Evolutionary conservation across 2,888 invertebrate species (phyloP), one percentile per base, ranked within the genome.

Genomic region (Agonopterix arenella): DNA sequence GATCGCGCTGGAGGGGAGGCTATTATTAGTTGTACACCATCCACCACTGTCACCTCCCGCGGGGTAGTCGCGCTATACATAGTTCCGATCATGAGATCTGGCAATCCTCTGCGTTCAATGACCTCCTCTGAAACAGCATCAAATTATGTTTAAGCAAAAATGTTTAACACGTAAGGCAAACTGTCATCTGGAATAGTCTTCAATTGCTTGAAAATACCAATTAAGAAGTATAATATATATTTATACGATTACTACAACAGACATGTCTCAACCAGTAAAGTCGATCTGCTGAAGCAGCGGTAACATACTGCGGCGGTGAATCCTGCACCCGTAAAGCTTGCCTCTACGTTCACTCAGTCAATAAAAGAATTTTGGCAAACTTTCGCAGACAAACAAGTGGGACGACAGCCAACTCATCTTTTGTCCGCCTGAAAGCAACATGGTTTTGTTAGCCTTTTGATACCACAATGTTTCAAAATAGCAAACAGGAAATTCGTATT

Each of bases 41-140:
- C 86, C 80, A 89, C 88, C 86, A 85, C 85, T 85, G 88, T 86
- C 88, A 86, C 88, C 88, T 89, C 88, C 88, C 86, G 88, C 86
- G 71, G 85, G 86, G 86, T 84, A 82, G 83, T 78, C 75, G 66
- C 66, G 77, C 85, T 89, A 89, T 83, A 86, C 88, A 85, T 86
- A 86, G 88, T 79, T 76, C 70, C 70, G 74, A 80, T 83, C 84
- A 74, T 74, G 72, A 76, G 83, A 77, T 84, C 85, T 86, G 82
- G 83, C 83, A 74, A 82, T 84, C 82, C 76, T 73, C 70, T 61
- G 73, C 85, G 88, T 86, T 86, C 88, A 84, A 72, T 84, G 88
- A 89, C 84, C 85, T 66, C 66, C 63, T 61, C 80, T 82, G 77
- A 75, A 85, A 80, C 73, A 68, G 65, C 67, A 65, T 62, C 51